Evolutionary conservation across 1,140 invertebrate species (phyloP).

Genomic region (Drosophila repletoides): DNA sequence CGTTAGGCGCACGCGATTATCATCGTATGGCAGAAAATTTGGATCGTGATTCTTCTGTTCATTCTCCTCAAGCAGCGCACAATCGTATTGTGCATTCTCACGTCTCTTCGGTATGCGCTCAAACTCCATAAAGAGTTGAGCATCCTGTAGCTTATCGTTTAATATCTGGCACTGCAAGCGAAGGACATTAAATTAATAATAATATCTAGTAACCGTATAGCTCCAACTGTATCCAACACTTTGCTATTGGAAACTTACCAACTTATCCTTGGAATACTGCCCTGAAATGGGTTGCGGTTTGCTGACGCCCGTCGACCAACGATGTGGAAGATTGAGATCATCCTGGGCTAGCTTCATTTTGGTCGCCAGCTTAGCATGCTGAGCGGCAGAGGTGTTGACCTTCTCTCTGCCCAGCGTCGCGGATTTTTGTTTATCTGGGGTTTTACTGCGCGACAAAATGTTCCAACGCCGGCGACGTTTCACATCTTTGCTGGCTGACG

Average conservation of each 20-base stretch:
- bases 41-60: constrained; percentile 83
- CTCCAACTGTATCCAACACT: neutral
- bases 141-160: constrained; percentile 90
- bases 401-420: constrained; percentile 86
- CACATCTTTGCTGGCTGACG: constrained; percentile 82
- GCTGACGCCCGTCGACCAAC: constrained; percentile 87
- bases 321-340: constrained; percentile 83
- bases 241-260: constrained; percentile 83
- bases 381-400: constrained; percentile 43
- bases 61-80: constrained; percentile 78
- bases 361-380: constrained; percentile 82
- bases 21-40: constrained; percentile 92
- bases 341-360: constrained; percentile 82
- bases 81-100: constrained; percentile 83
- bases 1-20: constrained; percentile 90
- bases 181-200: neutral
- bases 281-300: constrained; percentile 87
- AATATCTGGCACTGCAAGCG: constrained; percentile 89
- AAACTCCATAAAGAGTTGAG: constrained; percentile 93
- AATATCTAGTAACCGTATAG: too few relatives aligned
- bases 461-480: constrained; percentile 86
- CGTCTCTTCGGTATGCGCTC: constrained; percentile 92
- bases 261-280: constrained; percentile 89
- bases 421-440: constrained; percentile 84
- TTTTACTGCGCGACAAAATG: constrained; percentile 85